These are phyloP conservation scores for Pristis pectinata DNA, from an alignment of 2,797 vertebrate genomes.

Conservation along the genomic window DNA sequence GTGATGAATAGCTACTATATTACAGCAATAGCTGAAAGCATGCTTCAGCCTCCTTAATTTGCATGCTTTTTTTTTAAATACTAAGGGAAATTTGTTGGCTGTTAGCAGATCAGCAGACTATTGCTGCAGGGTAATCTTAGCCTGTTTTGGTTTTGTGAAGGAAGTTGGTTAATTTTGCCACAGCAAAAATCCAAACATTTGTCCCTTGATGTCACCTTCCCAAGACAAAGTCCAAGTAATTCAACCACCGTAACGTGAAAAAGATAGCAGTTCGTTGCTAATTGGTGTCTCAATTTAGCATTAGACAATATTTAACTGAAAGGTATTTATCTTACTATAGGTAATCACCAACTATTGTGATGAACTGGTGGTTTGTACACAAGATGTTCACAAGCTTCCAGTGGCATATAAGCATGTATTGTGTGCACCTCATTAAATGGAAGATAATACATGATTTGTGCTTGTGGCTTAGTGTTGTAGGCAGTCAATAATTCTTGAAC, in stretches of 20 bases:
- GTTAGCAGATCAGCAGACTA: conserved; percentile 57
- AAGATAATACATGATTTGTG: neutral
- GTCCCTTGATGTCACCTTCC: conserved; percentile 10
- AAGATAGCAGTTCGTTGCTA: neutral
- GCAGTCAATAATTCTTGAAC: neutral
- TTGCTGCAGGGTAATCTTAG: conserved; percentile 66
- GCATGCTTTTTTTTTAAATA: conserved; percentile 73
- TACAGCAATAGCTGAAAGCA: conserved; percentile 74
- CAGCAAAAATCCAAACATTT: neutral
- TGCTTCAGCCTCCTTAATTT: conserved; percentile 91
- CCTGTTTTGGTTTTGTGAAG: conserved; percentile 44
- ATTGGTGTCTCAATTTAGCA: neutral
- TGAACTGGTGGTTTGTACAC: neutral
- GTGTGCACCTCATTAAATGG: neutral
- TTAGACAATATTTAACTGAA: conserved; percentile 1
- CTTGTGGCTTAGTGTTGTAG: neutral
- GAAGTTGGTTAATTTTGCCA: neutral
- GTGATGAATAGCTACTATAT: conserved; percentile 89
- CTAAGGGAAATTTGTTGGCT: conserved; percentile 60
- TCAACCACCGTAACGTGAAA: neutral
- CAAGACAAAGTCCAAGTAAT: neutral
- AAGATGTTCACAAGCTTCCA: neutral
- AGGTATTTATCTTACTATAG: neutral
- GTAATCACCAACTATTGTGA: neutral
- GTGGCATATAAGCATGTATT: neutral